These are phyloP conservation scores for Stegana nigrithorax DNA, from an alignment of 2,888 invertebrate species.

Conservation along the genomic window DNA sequence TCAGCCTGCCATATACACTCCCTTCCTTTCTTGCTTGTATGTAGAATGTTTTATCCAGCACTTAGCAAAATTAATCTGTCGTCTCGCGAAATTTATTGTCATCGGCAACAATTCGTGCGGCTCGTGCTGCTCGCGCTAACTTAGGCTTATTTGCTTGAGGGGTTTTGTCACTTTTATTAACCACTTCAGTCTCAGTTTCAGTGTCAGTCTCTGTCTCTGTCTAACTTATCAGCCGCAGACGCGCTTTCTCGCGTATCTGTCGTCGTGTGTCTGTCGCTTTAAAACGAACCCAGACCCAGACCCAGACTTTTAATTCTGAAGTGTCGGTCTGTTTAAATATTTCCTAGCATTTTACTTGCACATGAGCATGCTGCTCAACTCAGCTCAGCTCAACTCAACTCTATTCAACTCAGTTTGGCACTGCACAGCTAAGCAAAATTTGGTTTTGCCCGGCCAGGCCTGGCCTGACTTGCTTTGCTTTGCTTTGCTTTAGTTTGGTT, in stretches of 20 bases:
- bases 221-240: no score
- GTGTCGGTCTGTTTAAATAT: slow-evolving; percentile 49
- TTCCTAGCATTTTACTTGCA: slow-evolving; percentile 44
- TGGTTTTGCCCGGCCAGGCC: not conserved
- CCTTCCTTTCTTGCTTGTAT: not conserved
- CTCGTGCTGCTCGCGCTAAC: slow-evolving; percentile 33
- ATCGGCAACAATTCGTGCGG: slow-evolving; percentile 4
- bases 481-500: no score
- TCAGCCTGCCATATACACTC: not conserved
- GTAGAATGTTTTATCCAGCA: slow-evolving; percentile 22
- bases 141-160: slow-evolving; percentile 25
- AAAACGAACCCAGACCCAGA: slow-evolving; percentile 44
- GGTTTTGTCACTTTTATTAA: not conserved
- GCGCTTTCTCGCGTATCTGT: no score
- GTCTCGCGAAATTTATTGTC: slow-evolving; percentile 53
- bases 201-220: no score
- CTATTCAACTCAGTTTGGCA: slow-evolving; percentile 31
- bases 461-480: not conserved
- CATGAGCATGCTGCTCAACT: slow-evolving; percentile 37
- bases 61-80: slow-evolving; percentile 60
- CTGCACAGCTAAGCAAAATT: slow-evolving; percentile 33
- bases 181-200: no score
- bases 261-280: slow-evolving; percentile 30
- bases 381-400: not conserved
- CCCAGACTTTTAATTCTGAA: slow-evolving; percentile 53